A percentile compares a stretch with the other conserved stretches of the same genome.
These are phyloP conservation scores for Pristionchus maxplancki DNA, from an alignment of 2,888 invertebrate species.

Conservation along the genomic window DNA sequence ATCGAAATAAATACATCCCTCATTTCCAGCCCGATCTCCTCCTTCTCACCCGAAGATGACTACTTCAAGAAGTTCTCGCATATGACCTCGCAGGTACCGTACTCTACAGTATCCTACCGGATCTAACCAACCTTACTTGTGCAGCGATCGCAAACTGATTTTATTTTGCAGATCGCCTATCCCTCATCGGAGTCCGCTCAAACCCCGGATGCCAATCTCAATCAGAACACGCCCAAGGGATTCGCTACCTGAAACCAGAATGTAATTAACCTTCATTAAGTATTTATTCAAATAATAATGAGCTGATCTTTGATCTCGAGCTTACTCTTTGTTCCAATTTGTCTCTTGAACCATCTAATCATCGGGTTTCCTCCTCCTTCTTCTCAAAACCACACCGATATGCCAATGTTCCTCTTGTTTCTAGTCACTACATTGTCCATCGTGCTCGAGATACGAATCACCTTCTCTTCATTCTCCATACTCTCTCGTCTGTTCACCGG, in stretches of 20 bases:
- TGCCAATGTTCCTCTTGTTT: neutral
- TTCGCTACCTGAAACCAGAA: neutral
- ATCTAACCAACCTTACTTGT: neutral
- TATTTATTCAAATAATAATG: no score
- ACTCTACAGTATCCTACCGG: neutral
- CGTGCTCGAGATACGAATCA: no score
- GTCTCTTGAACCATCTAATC: neutral
- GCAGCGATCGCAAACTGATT: neutral
- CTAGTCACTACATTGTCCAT: neutral
- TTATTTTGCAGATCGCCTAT: constrained; percentile 53
- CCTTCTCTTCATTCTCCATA: no score
- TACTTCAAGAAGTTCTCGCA: constrained; percentile 63
- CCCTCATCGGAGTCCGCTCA: neutral
- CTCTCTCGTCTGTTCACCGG: no score
- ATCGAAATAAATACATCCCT: neutral
- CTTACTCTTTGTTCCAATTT: no score
- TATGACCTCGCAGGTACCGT: neutral
- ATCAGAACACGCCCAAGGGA: neutral
- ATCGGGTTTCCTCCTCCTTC: constrained; percentile 44
- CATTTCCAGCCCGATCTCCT: constrained; percentile 59
- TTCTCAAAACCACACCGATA: neutral
- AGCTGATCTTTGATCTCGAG: neutral
- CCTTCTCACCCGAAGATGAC: constrained; percentile 68
- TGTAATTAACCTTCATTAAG: neutral
- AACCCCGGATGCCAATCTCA: neutral